Evolutionary conservation across 1,140 invertebrate genomes (phyloP), one percentile per base, ranked within the genome.

Genomic region (Drosophila pectinifera): DNA sequence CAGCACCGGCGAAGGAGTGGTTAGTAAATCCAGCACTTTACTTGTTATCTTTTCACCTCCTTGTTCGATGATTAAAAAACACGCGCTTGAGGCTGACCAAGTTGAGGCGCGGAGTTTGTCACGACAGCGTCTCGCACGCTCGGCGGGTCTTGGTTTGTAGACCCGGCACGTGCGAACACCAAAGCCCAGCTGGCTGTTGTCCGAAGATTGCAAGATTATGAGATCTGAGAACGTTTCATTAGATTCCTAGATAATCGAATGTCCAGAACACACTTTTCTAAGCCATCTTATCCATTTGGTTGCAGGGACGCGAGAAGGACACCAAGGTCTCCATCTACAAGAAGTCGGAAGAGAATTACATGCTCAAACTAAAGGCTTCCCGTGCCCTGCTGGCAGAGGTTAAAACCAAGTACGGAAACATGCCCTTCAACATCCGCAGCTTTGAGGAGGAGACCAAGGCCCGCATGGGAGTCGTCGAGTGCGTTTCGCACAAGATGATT

Each of bases 391-490:
- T 98, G 84, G 96, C 95, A 90, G 98, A 99, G 94, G 95, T 97
- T 24, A 96, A 97, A 83, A 97, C 98, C 82, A 98, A 98, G 93
- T 97, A 98, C 93, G 97, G 97, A 51, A 95, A 96, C 65, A 99
- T 99, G 98, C 96, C 97, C 11, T 98, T 97, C 92, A 97, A 97
- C 92, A 93, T 97, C 63, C 95, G 97, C 73, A 95, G 95, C 79
- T 99, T 99, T 92, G 97, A 99, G 81, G 98, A 99, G 91, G 98
- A 99, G 92, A 98, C 96, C 55, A 99, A 98, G 92, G 98, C 99
- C 5, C 97, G 97, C 92, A 96, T 99, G 95, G 99, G 98, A 34
- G 97, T 99, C 53, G 95, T 98, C 42, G 99, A 99, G 93, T 99
- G 99, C 94, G 97, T 99, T 31, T 98, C 97, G 91, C 98, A 99